A percentile compares a stretch with the other conserved stretches of the same genome.
Conservation (phyloP, 2,113 vertebrate genomes). For the Hemiscyllium ocellatum region DNA sequence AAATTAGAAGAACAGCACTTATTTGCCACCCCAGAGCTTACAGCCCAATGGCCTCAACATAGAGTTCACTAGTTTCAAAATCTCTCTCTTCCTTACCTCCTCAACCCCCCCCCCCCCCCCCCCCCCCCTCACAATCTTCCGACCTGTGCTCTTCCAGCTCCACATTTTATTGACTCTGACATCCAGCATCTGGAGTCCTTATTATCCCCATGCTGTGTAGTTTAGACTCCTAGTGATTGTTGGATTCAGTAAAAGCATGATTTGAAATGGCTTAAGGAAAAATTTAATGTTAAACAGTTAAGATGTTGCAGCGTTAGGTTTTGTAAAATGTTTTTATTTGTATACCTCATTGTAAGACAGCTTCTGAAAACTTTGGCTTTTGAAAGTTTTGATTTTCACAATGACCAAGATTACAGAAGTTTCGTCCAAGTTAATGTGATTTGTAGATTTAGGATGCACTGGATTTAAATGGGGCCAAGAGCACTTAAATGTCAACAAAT, state of each 20-base stretch:
- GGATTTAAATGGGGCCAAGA: background rate
- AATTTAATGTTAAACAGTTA: too few species aligned
- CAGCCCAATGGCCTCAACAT: too few species aligned
- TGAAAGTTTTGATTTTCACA: background rate
- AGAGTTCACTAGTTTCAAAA: too few species aligned
- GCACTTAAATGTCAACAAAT: too few species aligned
- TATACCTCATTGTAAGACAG: background rate
- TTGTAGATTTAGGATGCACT: background rate
- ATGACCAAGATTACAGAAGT: background rate
- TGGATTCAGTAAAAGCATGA: background rate
- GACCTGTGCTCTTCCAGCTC: too few species aligned
- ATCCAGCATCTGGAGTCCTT: too few species aligned
- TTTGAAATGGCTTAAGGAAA: background rate
- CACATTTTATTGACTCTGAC: too few species aligned
- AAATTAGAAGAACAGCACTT: too few species aligned
- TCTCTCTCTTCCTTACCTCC: too few species aligned
- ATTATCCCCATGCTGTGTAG: background rate
- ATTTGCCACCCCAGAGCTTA: too few species aligned
- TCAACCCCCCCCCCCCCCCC: too few species aligned
- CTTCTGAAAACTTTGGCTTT: background rate
- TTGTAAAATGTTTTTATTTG: background rate
- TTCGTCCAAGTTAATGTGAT: background rate
- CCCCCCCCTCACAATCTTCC: too few species aligned
- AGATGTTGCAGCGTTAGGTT: background rate
- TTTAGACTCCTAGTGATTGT: background rate